phyloP scores from a whole-genome alignment of 2,797 vertebrate genomes.

The Pristis pectinata region DNA sequence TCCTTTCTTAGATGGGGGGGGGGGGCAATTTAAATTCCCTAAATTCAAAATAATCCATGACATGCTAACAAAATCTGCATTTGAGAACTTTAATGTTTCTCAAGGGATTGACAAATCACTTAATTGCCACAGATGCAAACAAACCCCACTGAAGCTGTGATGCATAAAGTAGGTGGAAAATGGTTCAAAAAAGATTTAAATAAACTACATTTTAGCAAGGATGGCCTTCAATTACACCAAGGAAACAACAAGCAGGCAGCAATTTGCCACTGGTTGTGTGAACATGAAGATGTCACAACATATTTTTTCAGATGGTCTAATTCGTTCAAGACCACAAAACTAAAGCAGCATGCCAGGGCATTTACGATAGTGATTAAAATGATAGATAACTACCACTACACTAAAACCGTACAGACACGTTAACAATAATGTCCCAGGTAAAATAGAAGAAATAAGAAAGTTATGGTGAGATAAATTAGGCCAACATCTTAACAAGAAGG shows the following conservation, averaged over 20 bases:
- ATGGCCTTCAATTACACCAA: neutral
- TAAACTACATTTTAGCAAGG: neutral
- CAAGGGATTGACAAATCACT: neutral
- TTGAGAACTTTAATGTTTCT: neutral
- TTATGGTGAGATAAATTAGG: neutral
- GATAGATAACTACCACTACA: neutral
- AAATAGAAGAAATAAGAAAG: neutral
- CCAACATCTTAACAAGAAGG: neutral
- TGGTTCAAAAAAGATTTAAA: neutral
- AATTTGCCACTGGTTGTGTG: neutral
- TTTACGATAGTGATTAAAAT: neutral
- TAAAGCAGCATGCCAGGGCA: neutral
- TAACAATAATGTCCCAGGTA: neutral
- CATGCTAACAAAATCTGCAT: neutral
- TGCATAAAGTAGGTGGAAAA: neutral
- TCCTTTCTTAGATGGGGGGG: neutral
- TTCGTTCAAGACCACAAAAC: neutral
- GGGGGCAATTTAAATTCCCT: neutral
- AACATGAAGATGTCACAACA: neutral
- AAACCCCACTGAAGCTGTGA: neutral
- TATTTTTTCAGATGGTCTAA: neutral
- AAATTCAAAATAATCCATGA: neutral
- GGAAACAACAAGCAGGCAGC: neutral
- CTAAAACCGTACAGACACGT: neutral
- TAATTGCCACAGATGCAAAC: neutral